Percentiles rank a stretch among this genome's conserved stretches.
These are phyloP conservation scores for Ahaetulla prasina DNA, from an alignment of 2,113 vertebrate species.

Conservation along the genomic window DNA sequence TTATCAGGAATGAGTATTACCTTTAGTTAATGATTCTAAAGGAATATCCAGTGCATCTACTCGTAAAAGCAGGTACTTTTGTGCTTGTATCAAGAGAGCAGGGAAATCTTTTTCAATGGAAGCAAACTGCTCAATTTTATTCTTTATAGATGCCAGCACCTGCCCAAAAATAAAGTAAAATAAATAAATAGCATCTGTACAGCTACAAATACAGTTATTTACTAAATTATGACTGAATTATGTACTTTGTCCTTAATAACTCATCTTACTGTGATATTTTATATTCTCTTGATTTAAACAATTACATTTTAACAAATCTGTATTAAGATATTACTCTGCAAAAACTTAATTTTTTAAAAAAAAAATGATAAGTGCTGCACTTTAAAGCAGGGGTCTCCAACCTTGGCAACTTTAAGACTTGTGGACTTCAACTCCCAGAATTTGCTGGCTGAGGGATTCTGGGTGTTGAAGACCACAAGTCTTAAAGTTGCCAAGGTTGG, in stretches of 20 bases:
- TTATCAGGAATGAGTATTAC: constrained; percentile 26
- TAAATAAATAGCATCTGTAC: background rate
- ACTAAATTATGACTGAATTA: background rate
- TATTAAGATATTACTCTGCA: background rate
- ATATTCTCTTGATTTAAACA: constrained; percentile 3
- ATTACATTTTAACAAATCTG: constrained; percentile 20
- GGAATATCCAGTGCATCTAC: constrained; percentile 67
- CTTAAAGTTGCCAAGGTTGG: no score
- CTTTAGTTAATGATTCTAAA: constrained; percentile 61
- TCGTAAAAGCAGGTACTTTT: constrained; percentile 87
- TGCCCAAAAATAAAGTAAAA: constrained; percentile 55
- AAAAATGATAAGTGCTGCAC: background rate
- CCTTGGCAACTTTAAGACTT: no score
- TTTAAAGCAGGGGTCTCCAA: no score
- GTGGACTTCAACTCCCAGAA: no score
- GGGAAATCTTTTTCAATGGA: constrained; percentile 82
- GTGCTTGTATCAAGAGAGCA: constrained; percentile 82
- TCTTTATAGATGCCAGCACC: constrained; percentile 93
- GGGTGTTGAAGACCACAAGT: no score
- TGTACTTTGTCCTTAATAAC: background rate
- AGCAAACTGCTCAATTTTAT: constrained; percentile 88
- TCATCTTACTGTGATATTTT: background rate
- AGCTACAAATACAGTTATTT: background rate
- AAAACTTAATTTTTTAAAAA: background rate
- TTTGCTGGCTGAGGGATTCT: no score